A percentile compares a stretch with the other conserved stretches of the same genome.
These are phyloP conservation scores for Physocephala rufipes DNA, from an alignment of 2,888 invertebrate genomes.

Conservation along the genomic window DNA sequence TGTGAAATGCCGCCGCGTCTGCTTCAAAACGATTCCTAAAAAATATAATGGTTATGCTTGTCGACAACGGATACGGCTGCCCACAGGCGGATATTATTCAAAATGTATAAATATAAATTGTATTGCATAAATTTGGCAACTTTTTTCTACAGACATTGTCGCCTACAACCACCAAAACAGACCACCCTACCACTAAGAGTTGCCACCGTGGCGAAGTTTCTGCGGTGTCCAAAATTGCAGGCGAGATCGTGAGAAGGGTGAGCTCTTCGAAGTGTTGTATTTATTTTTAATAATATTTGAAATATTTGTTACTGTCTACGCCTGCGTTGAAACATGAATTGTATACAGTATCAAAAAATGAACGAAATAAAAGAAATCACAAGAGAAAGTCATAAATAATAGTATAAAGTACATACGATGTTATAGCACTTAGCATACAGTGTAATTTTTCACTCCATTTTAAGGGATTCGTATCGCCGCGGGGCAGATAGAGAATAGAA, in stretches of 20 bases:
- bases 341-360: slow-evolving; percentile 8
- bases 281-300: slow-evolving; percentile 30
- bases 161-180: slow-evolving; percentile 15
- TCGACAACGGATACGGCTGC: not conserved
- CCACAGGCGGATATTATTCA: slow-evolving; percentile 16
- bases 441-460: not conserved
- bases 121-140: slow-evolving; percentile 23
- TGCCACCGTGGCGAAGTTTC: too few relatives aligned
- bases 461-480: slow-evolving; percentile 15
- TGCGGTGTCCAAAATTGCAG: not conserved
- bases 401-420: not conserved
- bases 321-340: slow-evolving; percentile 28
- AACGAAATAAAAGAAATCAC: slow-evolving; percentile 16
- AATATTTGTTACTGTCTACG: slow-evolving; percentile 29
- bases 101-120: slow-evolving; percentile 29
- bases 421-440: too few relatives aligned
- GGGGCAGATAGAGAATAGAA: not conserved
- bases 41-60: too few relatives aligned
- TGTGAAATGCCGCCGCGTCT: not conserved
- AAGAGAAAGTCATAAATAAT: not conserved
- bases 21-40: too few relatives aligned
- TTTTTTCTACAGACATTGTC: not conserved
- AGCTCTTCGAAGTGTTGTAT: slow-evolving; percentile 20
- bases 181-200: too few relatives aligned
- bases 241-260: not conserved